Evolutionary conservation across 2,888 invertebrate species (phyloP).

Genomic region (Thelaira solivaga): DNA sequence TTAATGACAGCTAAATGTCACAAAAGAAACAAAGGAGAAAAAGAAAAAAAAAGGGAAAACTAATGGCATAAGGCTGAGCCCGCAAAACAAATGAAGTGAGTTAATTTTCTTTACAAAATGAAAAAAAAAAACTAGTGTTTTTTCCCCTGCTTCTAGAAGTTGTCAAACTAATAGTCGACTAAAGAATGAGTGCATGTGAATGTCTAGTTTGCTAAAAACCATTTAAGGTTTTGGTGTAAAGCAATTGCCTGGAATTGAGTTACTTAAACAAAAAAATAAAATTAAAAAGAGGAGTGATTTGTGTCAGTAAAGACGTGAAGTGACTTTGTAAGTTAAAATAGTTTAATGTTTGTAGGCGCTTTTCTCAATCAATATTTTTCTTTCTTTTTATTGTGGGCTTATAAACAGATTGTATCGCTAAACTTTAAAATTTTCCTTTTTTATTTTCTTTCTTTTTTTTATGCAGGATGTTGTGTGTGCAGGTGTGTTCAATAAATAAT

Average conservation of each 20-base stretch:
- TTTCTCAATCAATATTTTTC: conserved; percentile 25
- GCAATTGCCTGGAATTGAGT: conserved; percentile 25
- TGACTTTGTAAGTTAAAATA: not conserved
- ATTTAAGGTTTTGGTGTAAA: conserved; percentile 9
- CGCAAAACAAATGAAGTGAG: conserved; percentile 33
- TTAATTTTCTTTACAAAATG: not conserved
- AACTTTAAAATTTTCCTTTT: too few relatives aligned
- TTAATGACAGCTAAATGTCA: conserved; percentile 55
- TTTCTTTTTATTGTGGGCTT: not conserved
- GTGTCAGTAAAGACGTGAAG: not conserved
- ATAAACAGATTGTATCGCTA: conserved; percentile 19
- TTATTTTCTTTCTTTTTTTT: too few relatives aligned
- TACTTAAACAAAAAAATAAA: too few relatives aligned
- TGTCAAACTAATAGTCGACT: conserved; percentile 7
- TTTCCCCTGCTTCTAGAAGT: not conserved
- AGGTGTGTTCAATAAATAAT: too few relatives aligned
- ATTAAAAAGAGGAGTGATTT: not conserved
- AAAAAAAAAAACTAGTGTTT: not conserved
- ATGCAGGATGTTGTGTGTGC: too few relatives aligned
- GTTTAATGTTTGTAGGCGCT: not conserved
- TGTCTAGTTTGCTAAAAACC: not conserved
- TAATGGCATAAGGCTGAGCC: not conserved
- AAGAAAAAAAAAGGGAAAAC: not conserved
- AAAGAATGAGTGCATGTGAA: not conserved
- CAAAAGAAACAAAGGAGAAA: not conserved